Base-by-base conservation (phyloP, 2,888 invertebrate species). In the Eurytoma adleriae region DNA sequence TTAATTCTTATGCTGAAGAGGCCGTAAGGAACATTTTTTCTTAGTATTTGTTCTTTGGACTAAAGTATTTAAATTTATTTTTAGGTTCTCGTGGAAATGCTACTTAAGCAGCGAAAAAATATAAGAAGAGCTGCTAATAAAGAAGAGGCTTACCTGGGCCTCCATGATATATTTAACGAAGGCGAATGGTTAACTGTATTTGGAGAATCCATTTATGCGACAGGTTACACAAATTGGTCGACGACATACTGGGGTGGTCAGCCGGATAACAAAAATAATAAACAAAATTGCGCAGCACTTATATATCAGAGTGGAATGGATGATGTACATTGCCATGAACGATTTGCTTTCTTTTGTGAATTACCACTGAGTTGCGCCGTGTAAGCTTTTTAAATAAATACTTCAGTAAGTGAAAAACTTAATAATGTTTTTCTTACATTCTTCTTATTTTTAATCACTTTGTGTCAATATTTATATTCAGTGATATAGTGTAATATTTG, bases 171-270 rank as follows among this genome's bases (percentile, higher is more conserved):
- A 7, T 52, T 83, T 80, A 83, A 79, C 50, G 86, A 86, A 77
- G 85, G 83, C 40, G 85, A 85, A 52, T 86, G 85, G 85, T 84
- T 85, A n/a, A 85, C 85, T 56, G 80, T 85, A 27, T 83, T 84
- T 59, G 85, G 85, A 24, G 85, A 86, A 78, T 83, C 85, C 54
- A 78, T 85, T 67, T 79, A 83, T 72, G 82, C 82, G 79, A 83
- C 80, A 64, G 85, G 85, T 30, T 86, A 85, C 16, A 79, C 82
- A 83, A 16, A 83, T 82, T 57, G 84, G 84, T 68, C 86, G 85
- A 62, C 86, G 4, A 16, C 16, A 82, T 20, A 5, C 18, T 48
- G 14, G 16, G 66, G 40, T 30, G 14, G 10, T 30, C 16, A 27
- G 16, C 20, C 85, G 50, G 86, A 86, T 80, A 86, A 86, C 79